These are phyloP conservation scores for Contarinia nasturtii DNA, from an alignment of 1,140 invertebrate species.

Conservation along the genomic window DNA sequence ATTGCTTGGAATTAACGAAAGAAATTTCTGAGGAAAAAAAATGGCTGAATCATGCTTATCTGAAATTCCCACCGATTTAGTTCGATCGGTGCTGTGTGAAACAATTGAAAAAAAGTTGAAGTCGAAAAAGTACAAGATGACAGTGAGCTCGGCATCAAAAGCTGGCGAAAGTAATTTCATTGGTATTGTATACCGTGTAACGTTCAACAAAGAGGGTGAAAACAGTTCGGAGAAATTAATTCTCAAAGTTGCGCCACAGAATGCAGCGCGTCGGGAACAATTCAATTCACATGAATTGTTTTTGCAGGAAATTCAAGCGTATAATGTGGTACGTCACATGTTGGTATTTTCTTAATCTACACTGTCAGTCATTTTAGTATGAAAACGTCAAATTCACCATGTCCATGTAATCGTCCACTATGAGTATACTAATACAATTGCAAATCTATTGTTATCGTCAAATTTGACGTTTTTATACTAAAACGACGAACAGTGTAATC, in stretches of 20 bases:
- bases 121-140: neutral
- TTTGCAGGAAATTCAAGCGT: constrained; percentile 12
- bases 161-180: neutral
- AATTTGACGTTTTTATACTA: neutral
- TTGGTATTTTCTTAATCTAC: too few species aligned
- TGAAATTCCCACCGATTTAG: neutral
- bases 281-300: neutral
- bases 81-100: neutral
- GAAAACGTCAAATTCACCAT: neutral
- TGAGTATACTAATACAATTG: too few species aligned
- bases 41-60: neutral
- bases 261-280: neutral
- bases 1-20: too few species aligned
- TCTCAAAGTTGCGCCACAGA: constrained; percentile 1
- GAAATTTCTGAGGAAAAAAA: too few species aligned
- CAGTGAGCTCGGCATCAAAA: neutral
- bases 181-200: neutral
- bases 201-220: neutral
- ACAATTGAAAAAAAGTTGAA: neutral
- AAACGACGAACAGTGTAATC: neutral
- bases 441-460: neutral
- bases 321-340: constrained; percentile 6
- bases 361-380: neutral
- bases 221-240: neutral
- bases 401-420: too few species aligned